A percentile compares a stretch with the other conserved stretches of the same genome.
These are phyloP conservation scores for Tenebrio molitor DNA, from an alignment of 1,140 invertebrate genomes.

Conservation along the genomic window DNA sequence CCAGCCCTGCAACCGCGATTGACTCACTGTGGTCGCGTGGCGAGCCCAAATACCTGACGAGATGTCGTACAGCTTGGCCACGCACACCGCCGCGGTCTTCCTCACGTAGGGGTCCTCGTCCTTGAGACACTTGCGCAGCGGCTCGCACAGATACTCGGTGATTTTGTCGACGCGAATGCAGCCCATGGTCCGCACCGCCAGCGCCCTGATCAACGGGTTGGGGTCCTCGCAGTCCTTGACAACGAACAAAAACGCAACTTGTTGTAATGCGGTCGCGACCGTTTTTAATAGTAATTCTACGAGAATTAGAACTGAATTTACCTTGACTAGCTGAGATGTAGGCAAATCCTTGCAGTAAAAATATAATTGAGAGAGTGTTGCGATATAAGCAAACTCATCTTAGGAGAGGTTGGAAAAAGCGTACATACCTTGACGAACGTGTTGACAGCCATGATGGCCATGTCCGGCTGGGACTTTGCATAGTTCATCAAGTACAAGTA, in stretches of 20 bases:
- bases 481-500: conserved; percentile 99
- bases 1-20: conserved; percentile 75
- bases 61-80: conserved; percentile 99
- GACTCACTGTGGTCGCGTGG: neutral
- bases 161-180: conserved; percentile 99
- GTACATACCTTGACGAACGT: conserved; percentile 97
- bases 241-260: conserved; percentile 40
- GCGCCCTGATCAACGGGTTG: conserved; percentile 97
- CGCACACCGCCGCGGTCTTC: conserved; percentile 99
- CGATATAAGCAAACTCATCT: conserved; percentile 44
- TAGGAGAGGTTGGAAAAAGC: neutral
- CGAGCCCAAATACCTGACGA: conserved; percentile 75
- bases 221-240: conserved; percentile 98
- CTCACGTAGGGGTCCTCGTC: conserved; percentile 99
- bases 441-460: conserved; percentile 99
- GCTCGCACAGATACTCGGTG: conserved; percentile 99
- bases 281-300: conserved; percentile 12
- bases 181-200: conserved; percentile 99
- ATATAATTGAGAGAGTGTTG: conserved; percentile 44
- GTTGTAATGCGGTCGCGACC: neutral
- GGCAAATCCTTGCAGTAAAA: conserved; percentile 69
- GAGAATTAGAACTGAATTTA: conserved; percentile 61
- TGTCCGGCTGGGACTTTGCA: conserved; percentile 99
- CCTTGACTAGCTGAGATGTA: conserved; percentile 73
- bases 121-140: conserved; percentile 96